Evolutionary conservation across 1,140 invertebrate species (phyloP), one percentile per base, ranked within the genome.

Genomic region (Hyposmocoma kahamanoa): DNA sequence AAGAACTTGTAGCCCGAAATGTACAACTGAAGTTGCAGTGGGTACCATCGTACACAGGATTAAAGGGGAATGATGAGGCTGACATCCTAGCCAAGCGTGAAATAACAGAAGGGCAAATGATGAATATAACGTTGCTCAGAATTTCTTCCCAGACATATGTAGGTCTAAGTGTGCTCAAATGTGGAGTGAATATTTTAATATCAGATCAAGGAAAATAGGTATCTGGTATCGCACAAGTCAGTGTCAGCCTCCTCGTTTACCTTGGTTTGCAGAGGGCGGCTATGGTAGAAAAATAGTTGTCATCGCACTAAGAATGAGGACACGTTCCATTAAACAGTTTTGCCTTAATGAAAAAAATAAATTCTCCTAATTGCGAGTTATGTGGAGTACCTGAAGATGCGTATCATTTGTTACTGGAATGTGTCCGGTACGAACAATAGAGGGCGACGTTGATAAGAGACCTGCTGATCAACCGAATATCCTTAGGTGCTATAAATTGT

Each of bases 401-500:
- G 8, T 24, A 26, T 11, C 42, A 43, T 28, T 4, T 43, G 9
- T 26, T 43, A 17, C 15, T 26, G 42, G 42, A 43, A 28, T 43
- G 42, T 43, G 42, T 43, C 11, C 42, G 42, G 21, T 13, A 24
- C 11, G 42, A 43, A n/a, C n/a, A n/a, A n/a, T n/a, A n/a, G n/a
- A n/a, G n/a, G n/a, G n/a, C n/a, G n/a, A n/a, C n/a, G n/a, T n/a
- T n/a, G n/a, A n/a, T n/a, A n/a, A n/a, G n/a, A n/a, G n/a, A n/a
- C n/a, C n/a, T n/a, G n/a, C n/a, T n/a, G n/a, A n/a, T n/a, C n/a
- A n/a, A n/a, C n/a, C n/a, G n/a, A n/a, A n/a, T n/a, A n/a, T n/a
- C n/a, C n/a, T n/a, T n/a, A n/a, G n/a, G n/a, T n/a, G n/a, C n/a
- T n/a, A n/a, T n/a, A n/a, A n/a, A n/a, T n/a, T n/a, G n/a, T n/a